Conservation (phyloP, 2,888 invertebrate species). For the Muscina levida region DNA sequence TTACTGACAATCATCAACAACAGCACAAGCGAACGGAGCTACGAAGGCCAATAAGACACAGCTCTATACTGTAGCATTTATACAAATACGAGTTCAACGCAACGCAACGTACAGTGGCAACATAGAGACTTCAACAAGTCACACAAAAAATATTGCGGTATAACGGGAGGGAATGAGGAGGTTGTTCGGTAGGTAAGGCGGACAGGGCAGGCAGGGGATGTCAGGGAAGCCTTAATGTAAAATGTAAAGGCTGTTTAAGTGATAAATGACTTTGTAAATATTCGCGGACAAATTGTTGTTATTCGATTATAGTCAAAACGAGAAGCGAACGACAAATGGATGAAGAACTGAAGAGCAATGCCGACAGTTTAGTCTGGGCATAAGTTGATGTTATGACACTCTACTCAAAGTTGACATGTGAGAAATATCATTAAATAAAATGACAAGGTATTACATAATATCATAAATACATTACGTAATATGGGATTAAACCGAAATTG, state of each 20-base stretch:
- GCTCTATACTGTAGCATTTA: background rate
- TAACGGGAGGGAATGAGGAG: too few species aligned
- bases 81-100: too few species aligned
- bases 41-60: constrained; percentile 30
- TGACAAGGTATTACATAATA: too few species aligned
- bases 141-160: background rate
- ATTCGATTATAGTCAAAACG: constrained; percentile 56
- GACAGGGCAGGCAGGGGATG: too few species aligned
- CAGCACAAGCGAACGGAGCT: background rate
- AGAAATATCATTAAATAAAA: too few species aligned
- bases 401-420: too few species aligned
- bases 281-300: constrained; percentile 63
- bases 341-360: background rate
- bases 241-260: constrained; percentile 58
- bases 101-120: constrained; percentile 14
- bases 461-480: too few species aligned
- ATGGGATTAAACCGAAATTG: too few species aligned
- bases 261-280: constrained; percentile 64
- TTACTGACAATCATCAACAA: constrained; percentile 46
- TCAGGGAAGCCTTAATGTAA: constrained; percentile 37
- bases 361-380: too few species aligned
- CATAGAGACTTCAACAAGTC: constrained; percentile 51
- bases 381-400: too few species aligned
- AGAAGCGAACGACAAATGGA: constrained; percentile 34
- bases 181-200: too few species aligned